Conservation (phyloP, 2,888 invertebrate species). For the Tenthredo amoena region DNA sequence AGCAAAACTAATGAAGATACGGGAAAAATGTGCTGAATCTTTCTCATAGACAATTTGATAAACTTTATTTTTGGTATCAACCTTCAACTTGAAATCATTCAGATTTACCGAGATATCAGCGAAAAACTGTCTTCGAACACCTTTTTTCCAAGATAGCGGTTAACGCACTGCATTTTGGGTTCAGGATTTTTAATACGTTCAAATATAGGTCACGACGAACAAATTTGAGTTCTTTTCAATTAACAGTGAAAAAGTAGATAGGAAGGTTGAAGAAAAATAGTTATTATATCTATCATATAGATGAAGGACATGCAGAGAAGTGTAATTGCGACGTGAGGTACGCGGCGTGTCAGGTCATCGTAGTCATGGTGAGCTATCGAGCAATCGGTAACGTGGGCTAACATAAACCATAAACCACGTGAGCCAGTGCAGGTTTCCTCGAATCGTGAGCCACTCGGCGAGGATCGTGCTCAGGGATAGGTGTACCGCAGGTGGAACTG, state of each 20-base stretch:
- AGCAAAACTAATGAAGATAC: background rate
- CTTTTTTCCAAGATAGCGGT: background rate
- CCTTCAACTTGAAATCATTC: background rate
- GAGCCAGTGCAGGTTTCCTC: conserved; percentile 65
- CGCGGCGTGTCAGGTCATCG: conserved; percentile 22
- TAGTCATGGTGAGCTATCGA: conserved; percentile 28
- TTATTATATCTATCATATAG: background rate
- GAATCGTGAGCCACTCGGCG: conserved; percentile 73
- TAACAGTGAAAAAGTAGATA: background rate
- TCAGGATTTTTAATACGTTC: background rate
- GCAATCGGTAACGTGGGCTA: conserved; percentile 35
- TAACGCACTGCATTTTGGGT: no score
- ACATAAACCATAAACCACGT: conserved; percentile 60
- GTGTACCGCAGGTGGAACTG: conserved; percentile 59
- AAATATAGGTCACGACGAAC: background rate
- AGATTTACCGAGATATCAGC: background rate
- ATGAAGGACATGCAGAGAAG: background rate
- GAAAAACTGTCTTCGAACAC: background rate
- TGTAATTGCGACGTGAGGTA: conserved; percentile 4
- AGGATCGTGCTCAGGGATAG: conserved; percentile 55
- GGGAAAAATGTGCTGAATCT: background rate
- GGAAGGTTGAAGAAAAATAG: background rate
- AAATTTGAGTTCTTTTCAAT: no score
- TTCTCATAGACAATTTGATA: background rate
- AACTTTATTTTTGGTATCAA: background rate